Evolutionary conservation across 2,113 vertebrate species (phyloP), one percentile per base, ranked within the genome.

Genomic region (Bubo blakistoni): DNA sequence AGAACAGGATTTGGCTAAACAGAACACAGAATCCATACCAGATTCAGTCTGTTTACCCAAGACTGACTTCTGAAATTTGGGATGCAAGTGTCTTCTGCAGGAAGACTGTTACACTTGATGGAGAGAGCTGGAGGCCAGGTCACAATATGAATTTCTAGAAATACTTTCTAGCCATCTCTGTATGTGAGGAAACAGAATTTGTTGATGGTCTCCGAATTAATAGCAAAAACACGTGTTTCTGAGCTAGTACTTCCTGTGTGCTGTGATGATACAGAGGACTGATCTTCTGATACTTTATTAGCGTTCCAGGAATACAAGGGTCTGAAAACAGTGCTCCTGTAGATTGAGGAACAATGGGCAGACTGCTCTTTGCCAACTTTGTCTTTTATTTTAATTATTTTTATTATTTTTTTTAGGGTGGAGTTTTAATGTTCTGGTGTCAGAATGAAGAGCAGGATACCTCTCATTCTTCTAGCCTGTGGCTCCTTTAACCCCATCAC

Each of bases 401-500:
- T 36, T 63, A 42, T 26, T 49, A 34, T 86, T 97, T 91, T 88
- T 54, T 55, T 69, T 66, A 96, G 91, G 96, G 59, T 92, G 96
- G 83, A 55, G 88, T 95, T 80, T 92, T 85, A 54, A 86, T 59
- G 93, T 91, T 55, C 95, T 92, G 69, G 67, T 42, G 88, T 36
- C 62, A 88, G 80, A 49, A 99, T 99, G 99, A 98, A 97, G 93
- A 95, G 44, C 94, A 98, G 97, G 47, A 97, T 99, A 91, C 99
- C 99, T n/a, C 97, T 99, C 58, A 96, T 99, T 59, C 98, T 99
- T 25, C 97, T 99, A 42, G 98, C 99, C 54, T 99, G 99, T 58
- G 99, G 99, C 87, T 99, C 98, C 71, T 99, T 99, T 96, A 99
- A 99, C 96, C 99, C 99, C 89, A 99, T 99, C 97, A 99, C 99